A percentile compares a stretch with the other conserved stretches of the same genome.
These are phyloP conservation scores for Ptychochromis oligacanthus DNA, from an alignment of 2,113 vertebrate species.

Conservation along the genomic window DNA sequence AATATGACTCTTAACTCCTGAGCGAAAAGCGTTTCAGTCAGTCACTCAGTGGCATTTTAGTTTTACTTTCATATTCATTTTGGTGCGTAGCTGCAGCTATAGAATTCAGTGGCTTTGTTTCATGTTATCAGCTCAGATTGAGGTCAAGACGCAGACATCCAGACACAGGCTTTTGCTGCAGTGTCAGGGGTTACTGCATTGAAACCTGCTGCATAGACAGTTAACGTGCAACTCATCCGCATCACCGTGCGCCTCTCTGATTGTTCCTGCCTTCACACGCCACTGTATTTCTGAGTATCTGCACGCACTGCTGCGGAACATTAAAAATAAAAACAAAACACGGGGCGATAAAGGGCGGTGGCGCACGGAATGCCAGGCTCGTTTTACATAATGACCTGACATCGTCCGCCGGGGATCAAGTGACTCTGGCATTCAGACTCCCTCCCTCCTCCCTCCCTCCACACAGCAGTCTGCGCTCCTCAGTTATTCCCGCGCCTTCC, in stretches of 20 bases:
- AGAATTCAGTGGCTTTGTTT: not conserved
- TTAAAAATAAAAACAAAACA: slow-evolving; percentile 6
- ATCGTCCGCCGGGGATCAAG: slow-evolving; percentile 58
- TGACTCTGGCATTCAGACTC: slow-evolving; percentile 44
- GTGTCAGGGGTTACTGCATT: slow-evolving; percentile 33
- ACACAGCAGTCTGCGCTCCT: not conserved
- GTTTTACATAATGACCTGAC: slow-evolving; percentile 76
- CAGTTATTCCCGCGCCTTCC: not conserved
- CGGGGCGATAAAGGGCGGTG: slow-evolving; percentile 76
- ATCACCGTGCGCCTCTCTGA: not conserved
- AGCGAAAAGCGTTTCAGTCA: not conserved
- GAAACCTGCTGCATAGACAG: slow-evolving; percentile 50
- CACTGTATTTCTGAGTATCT: not conserved
- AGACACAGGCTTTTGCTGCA: slow-evolving; percentile 42
- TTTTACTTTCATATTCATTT: slow-evolving; percentile 51
- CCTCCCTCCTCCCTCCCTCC: not conserved
- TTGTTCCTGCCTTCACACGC: too few relatives aligned
- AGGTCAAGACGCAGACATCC: not conserved
- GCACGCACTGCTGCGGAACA: not conserved
- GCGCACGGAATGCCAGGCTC: slow-evolving; percentile 66
- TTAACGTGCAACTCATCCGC: not conserved
- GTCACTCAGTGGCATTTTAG: not conserved
- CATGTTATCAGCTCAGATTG: not conserved
- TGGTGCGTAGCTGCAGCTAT: not conserved
- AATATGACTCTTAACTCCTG: too few relatives aligned